Evolutionary conservation across 1,140 invertebrate species (phyloP), one percentile per base, ranked within the genome.

Genomic region (Aphis craccivora): DNA sequence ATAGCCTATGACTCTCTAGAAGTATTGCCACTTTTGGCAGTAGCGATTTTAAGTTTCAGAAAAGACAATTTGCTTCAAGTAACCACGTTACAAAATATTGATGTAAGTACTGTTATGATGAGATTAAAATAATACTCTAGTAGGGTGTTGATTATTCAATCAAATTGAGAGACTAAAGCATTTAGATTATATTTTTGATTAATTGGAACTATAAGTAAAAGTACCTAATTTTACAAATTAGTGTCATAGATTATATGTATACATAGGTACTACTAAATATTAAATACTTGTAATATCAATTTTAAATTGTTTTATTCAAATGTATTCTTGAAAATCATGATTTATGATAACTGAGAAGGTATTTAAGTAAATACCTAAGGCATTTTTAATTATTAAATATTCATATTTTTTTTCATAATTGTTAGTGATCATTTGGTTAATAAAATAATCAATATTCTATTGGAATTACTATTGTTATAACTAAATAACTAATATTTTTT

Each of bases 61-160:
- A 98, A 98, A 95, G 98, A 98, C 94, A 99, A 98, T 95, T 96
- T 99, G n/a, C 96, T 99, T 95, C 97, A 98, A 96, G 98, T 99
- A 6, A 96, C 97, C 94, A 98, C 97, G 5, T 95, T 98, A 86
- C 97, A 97, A 94, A 98, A 97, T 95, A 97, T 98, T 18, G 98
- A 99, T 95, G 97, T 97, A 95, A 95, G 94, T 90, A 53, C 22
- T 1, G 37, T 87, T 84, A 86, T 30, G 25, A n/a, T n/a, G 18
- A 18, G 14, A 14, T 76, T 6, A n/a, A 76, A 76, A n/a, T n/a
- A 76, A 76, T n/a, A n/a, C 4, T 14, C 45, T 3, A 51, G 48
- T 76, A 76, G 60, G 23, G 0, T n/a, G n/a, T 76, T 76, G 60
- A 76, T 76, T 76, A 76, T 76, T 76, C 14, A 67, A 45, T 45